Evolutionary conservation across 2,797 vertebrate species (phyloP).

Genomic region (Oophaga sylvatica): DNA sequence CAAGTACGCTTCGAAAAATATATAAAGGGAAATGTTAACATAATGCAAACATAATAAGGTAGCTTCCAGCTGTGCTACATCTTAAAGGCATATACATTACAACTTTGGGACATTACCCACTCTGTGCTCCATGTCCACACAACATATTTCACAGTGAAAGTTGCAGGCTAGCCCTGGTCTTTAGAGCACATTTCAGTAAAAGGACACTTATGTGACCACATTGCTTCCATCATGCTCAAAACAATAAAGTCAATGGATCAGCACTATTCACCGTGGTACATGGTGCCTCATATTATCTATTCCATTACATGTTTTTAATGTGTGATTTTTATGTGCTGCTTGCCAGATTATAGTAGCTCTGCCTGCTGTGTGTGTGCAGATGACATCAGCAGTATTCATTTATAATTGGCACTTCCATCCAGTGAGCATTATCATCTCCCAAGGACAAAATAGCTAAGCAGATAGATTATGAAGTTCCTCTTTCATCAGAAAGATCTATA

Average conservation of each 20-base stretch:
- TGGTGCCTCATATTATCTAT: not conserved
- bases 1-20: too few relatives aligned
- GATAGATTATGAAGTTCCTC: not conserved
- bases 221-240: not conserved
- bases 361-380: not conserved
- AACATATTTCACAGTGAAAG: too few relatives aligned
- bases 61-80: too few relatives aligned
- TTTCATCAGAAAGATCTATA: not conserved
- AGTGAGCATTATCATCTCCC: not conserved
- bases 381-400: not conserved
- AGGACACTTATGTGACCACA: not conserved
- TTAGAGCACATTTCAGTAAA: too few relatives aligned
- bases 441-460: not conserved
- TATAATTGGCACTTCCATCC: not conserved
- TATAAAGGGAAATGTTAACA: too few relatives aligned
- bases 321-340: not conserved
- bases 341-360: not conserved
- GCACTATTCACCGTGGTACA: not conserved
- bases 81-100: too few relatives aligned
- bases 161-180: too few relatives aligned
- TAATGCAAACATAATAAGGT: too few relatives aligned
- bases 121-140: too few relatives aligned
- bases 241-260: not conserved
- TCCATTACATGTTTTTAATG: not conserved
- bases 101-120: too few relatives aligned